A percentile compares a stretch with the other conserved stretches of the same genome.
Evolutionary conservation across 2,888 invertebrate species (phyloP).

Genomic region (Oscheius sp.): DNA sequence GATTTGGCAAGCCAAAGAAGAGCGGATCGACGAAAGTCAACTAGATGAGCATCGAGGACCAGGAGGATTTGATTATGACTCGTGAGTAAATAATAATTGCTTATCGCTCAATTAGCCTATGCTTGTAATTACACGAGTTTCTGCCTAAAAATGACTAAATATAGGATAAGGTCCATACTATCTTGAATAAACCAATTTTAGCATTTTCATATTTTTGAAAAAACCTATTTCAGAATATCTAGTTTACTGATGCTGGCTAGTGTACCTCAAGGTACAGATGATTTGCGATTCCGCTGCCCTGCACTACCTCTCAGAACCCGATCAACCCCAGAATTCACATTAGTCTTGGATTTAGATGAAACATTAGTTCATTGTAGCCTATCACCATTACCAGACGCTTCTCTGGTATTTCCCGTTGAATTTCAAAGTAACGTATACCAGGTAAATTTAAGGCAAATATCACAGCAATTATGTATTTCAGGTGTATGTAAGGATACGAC

Average conservation of each 20-base stretch:
- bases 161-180: no score
- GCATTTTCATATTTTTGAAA: no score
- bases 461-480: slow-evolving; percentile 48
- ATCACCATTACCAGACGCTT: slow-evolving; percentile 89
- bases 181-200: no score
- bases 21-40: slow-evolving; percentile 41
- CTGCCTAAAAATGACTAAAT: no score
- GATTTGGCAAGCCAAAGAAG: slow-evolving; percentile 55
- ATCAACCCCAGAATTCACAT: slow-evolving; percentile 87
- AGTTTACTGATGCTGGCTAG: slow-evolving; percentile 88
- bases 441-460: slow-evolving; percentile 39
- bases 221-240: slow-evolving; percentile 37
- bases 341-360: slow-evolving; percentile 88
- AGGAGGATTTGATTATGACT: slow-evolving; percentile 48
- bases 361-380: slow-evolving; percentile 94
- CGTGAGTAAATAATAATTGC: slow-evolving; percentile 45
- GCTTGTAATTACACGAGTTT: background rate
- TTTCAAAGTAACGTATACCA: slow-evolving; percentile 90
- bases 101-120: no score
- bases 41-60: slow-evolving; percentile 54
- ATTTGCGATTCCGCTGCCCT: slow-evolving; percentile 78
- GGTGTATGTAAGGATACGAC: slow-evolving; percentile 87
- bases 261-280: slow-evolving; percentile 84
- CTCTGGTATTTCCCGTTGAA: slow-evolving; percentile 90
- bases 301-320: slow-evolving; percentile 91